phyloP scores from a whole-genome alignment of 1,140 invertebrate genomes.

The Dendroctonus ponderosae region DNA sequence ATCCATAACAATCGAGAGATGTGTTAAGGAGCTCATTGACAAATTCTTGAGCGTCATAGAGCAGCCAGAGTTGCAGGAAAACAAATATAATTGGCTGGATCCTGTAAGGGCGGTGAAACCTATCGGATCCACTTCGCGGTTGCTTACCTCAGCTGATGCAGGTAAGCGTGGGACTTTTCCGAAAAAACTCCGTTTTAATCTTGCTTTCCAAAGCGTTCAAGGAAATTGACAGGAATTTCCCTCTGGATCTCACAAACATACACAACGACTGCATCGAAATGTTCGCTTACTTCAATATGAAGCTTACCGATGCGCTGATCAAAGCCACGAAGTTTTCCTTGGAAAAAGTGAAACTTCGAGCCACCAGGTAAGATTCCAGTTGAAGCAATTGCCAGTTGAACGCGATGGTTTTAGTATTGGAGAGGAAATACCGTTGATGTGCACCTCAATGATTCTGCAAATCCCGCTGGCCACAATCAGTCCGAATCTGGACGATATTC shows the following conservation, averaged over 20 bases:
- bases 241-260: slow-evolving; percentile 59
- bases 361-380: slow-evolving; percentile 53
- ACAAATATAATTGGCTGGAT: slow-evolving; percentile 66
- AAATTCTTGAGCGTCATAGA: slow-evolving; percentile 64
- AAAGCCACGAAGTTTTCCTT: slow-evolving; percentile 68
- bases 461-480: slow-evolving; percentile 62
- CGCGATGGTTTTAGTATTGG: slow-evolving; percentile 17
- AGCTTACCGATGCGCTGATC: slow-evolving; percentile 66
- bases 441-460: slow-evolving; percentile 60
- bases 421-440: slow-evolving; percentile 55
- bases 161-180: slow-evolving; percentile 43
- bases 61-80: slow-evolving; percentile 55
- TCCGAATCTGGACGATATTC: slow-evolving; percentile 70
- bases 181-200: not conserved
- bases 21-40: slow-evolving; percentile 68
- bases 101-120: slow-evolving; percentile 58
- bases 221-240: slow-evolving; percentile 58
- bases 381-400: not conserved
- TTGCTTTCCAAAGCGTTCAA: slow-evolving; percentile 54
- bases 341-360: slow-evolving; percentile 63
- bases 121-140: slow-evolving; percentile 57
- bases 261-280: slow-evolving; percentile 73
- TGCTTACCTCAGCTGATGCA: slow-evolving; percentile 55
- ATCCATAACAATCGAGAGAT: slow-evolving; percentile 62
- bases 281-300: slow-evolving; percentile 71